Evolutionary conservation across 2,888 invertebrate genomes (phyloP).

Genomic region (Cheilosia scutellata): DNA sequence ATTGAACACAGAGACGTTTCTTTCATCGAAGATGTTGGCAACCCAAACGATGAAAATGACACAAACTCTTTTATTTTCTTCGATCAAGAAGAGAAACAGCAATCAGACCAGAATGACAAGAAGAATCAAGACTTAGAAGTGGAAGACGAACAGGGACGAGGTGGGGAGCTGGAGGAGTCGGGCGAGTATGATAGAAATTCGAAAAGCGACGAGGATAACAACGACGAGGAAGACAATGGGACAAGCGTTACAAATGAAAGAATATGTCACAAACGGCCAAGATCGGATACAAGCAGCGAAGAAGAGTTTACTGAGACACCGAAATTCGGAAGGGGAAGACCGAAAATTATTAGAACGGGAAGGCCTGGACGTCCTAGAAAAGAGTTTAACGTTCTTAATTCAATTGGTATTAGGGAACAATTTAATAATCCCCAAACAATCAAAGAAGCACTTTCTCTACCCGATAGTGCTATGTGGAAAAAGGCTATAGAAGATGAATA

Average conservation of each 20-base stretch:
- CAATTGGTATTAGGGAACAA: background rate
- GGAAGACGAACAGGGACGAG: background rate
- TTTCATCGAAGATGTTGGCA: background rate
- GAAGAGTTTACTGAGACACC: background rate
- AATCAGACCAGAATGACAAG: background rate
- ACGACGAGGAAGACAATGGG: background rate
- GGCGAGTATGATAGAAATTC: background rate
- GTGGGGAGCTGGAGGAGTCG: background rate
- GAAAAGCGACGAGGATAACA: background rate
- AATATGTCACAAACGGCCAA: background rate
- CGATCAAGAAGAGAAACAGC: background rate
- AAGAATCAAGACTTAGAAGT: background rate
- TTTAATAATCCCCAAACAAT: slow-evolving; percentile 30
- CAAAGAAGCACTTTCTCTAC: slow-evolving; percentile 17
- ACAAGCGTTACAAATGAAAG: too few relatives aligned
- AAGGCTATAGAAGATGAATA: slow-evolving; percentile 15
- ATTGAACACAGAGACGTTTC: slow-evolving; percentile 13
- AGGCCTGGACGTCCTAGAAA: slow-evolving; percentile 7
- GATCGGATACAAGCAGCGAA: slow-evolving; percentile 8
- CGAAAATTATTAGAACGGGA: slow-evolving; percentile 11
- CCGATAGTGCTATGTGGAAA: background rate
- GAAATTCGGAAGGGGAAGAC: background rate
- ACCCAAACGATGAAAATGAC: background rate
- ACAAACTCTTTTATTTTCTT: background rate
- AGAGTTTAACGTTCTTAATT: background rate